Evolutionary conservation across 2,888 invertebrate species (phyloP).

Genomic region (Drosophila parthenogenetica): DNA sequence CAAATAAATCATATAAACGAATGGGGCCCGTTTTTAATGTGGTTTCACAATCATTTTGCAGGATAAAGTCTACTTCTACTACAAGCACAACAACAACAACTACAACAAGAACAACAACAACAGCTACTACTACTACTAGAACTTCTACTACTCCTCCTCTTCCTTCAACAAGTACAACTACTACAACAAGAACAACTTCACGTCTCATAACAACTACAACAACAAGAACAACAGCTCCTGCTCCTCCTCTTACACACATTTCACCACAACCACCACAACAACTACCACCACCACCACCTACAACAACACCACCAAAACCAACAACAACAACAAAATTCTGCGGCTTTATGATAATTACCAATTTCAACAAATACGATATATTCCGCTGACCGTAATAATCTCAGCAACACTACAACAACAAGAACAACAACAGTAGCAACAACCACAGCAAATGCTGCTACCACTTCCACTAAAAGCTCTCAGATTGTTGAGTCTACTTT

Average conservation of each 20-base stretch:
- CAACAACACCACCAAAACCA: conserved; percentile 25
- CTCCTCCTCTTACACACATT: conserved; percentile 81
- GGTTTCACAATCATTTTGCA: conserved; percentile 85
- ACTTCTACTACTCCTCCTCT: conserved; percentile 82
- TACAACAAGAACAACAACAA: conserved; percentile 66
- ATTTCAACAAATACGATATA: conserved; percentile 74
- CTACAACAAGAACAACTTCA: conserved; percentile 76
- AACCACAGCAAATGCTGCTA: conserved; percentile 32
- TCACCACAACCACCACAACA: conserved; percentile 62
- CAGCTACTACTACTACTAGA: conserved; percentile 81
- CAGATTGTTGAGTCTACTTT: neutral
- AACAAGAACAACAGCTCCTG: conserved; percentile 73
- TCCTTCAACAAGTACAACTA: conserved; percentile 79
- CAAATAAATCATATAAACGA: conserved; percentile 38
- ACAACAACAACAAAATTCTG: conserved; percentile 43
- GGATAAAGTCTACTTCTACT: conserved; percentile 85
- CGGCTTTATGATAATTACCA: conserved; percentile 56
- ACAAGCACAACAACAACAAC: conserved; percentile 82
- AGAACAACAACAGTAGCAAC: conserved; percentile 27
- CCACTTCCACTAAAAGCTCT: conserved; percentile 15
- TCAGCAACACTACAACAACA: conserved; percentile 32
- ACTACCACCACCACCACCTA: conserved; percentile 35
- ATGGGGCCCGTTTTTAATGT: conserved; percentile 82
- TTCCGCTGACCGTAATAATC: conserved; percentile 66
- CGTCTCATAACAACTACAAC: conserved; percentile 61